Conservation (phyloP, 2,888 invertebrate genomes). For the Strigamia transsilvanica region DNA sequence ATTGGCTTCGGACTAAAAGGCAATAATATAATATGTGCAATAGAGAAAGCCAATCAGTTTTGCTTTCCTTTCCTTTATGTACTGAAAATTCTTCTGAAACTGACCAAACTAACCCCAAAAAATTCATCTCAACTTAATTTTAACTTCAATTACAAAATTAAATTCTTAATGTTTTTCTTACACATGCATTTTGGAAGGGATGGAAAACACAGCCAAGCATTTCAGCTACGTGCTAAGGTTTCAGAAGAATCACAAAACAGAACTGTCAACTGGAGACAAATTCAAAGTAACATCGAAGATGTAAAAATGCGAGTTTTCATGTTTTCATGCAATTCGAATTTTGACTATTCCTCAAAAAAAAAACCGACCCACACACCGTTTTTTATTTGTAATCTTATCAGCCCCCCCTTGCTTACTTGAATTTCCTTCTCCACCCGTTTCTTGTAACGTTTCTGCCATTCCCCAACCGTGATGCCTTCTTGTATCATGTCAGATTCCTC, state of each 20-base stretch:
- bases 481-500: slow-evolving; percentile 71
- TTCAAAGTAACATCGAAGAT: slow-evolving; percentile 10
- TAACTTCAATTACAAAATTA: slow-evolving; percentile 9
- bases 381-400: not conserved
- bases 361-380: not conserved
- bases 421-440: slow-evolving; percentile 54
- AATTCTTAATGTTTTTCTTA: not conserved
- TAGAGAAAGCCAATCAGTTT: slow-evolving; percentile 10
- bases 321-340: slow-evolving; percentile 28
- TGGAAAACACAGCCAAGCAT: slow-evolving; percentile 31
- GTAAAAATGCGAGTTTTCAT: not conserved
- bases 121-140: not conserved
- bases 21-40: slow-evolving; percentile 5
- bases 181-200: not conserved
- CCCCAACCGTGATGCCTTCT: slow-evolving; percentile 71
- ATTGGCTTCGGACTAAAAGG: slow-evolving; percentile 33
- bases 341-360: slow-evolving; percentile 6
- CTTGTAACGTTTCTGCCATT: slow-evolving; percentile 71
- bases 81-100: slow-evolving; percentile 36
- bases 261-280: not conserved
- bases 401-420: slow-evolving; percentile 50
- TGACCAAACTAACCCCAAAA: not conserved
- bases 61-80: not conserved
- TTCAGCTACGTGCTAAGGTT: slow-evolving; percentile 40
- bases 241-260: slow-evolving; percentile 42